Conservation (phyloP, 2,797 vertebrate genomes). For the Falco columbarius region DNA sequence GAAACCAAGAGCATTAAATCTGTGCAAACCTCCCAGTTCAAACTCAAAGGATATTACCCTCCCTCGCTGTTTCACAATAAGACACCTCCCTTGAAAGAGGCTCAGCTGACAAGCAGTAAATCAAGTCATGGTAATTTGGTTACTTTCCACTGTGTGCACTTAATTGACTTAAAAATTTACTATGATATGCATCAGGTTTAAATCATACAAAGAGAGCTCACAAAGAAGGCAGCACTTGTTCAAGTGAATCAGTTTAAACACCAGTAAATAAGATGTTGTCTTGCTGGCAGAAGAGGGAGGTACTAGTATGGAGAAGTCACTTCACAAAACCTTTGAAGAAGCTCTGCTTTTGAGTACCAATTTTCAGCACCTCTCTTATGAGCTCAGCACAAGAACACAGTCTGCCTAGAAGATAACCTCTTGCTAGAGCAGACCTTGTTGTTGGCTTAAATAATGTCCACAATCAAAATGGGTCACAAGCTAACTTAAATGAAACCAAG, state of each 20-base stretch:
- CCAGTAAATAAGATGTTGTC: not conserved
- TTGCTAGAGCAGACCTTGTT: not conserved
- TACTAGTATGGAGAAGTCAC: not conserved
- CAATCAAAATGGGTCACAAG: not conserved
- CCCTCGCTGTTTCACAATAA: not conserved
- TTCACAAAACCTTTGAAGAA: not conserved
- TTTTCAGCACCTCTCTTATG: not conserved
- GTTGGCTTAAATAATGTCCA: not conserved
- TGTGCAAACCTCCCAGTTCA: not conserved
- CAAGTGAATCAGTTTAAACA: not conserved
- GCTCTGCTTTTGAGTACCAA: not conserved
- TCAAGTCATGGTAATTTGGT: fast-evolving
- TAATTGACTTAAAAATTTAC: not conserved
- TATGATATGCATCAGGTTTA: not conserved
- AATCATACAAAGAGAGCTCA: not conserved
- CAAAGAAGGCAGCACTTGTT: not conserved
- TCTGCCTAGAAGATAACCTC: not conserved
- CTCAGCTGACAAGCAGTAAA: not conserved
- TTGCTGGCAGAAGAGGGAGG: not conserved
- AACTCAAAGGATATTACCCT: not conserved
- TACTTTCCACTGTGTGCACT: not conserved
- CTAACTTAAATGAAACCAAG: not conserved
- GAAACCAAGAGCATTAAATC: not conserved
- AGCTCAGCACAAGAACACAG: not conserved
- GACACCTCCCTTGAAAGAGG: not conserved